Evolutionary conservation across 2,888 invertebrate species (phyloP).

Genomic region (Drosophila putrida): DNA sequence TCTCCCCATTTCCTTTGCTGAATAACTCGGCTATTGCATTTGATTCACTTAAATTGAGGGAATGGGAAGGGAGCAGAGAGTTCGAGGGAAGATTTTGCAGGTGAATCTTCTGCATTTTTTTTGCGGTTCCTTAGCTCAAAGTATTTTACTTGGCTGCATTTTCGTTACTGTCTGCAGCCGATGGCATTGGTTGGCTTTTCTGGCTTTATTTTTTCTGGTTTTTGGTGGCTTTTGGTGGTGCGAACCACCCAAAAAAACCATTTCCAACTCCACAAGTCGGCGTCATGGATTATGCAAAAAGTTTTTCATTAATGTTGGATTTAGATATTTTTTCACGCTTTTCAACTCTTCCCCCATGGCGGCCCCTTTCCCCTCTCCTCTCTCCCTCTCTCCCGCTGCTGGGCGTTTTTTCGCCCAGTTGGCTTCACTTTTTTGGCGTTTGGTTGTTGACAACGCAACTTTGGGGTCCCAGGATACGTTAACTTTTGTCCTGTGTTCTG

Average conservation of each 20-base stretch:
- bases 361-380: neutral
- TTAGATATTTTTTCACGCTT: constrained; percentile 81
- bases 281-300: constrained; percentile 83
- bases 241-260: neutral
- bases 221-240: constrained; percentile 23
- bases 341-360: constrained; percentile 30
- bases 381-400: constrained; percentile 6
- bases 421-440: constrained; percentile 56
- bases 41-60: constrained; percentile 47
- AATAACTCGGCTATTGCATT: constrained; percentile 59
- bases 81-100: neutral
- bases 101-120: constrained; percentile 26
- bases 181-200: constrained; percentile 57
- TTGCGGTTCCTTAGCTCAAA: constrained; percentile 29
- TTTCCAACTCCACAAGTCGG: constrained; percentile 9
- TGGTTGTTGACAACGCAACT: constrained; percentile 78
- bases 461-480: constrained; percentile 77
- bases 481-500: constrained; percentile 66
- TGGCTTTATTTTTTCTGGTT: constrained; percentile 16
- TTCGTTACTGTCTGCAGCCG: constrained; percentile 48
- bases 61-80: neutral
- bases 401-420: constrained; percentile 64
- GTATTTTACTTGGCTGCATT: constrained; percentile 57
- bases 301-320: constrained; percentile 84
- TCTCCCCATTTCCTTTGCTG: constrained; percentile 3